Evolutionary conservation across 2,113 vertebrate genomes (phyloP).

Genomic region (Tauraco erythrolophus): DNA sequence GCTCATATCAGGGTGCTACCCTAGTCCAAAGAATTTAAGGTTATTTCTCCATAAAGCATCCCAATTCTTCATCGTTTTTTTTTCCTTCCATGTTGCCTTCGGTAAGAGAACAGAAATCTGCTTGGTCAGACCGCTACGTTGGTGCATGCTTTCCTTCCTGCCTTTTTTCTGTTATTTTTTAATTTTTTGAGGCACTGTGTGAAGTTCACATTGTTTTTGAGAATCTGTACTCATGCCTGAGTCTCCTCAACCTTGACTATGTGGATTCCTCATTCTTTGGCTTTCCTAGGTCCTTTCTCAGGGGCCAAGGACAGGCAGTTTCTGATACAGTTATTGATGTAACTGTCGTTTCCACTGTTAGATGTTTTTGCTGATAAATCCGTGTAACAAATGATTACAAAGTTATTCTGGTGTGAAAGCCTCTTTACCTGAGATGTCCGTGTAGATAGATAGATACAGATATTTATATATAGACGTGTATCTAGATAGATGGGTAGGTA

Average conservation of each 20-base stretch:
- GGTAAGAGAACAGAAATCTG: neutral
- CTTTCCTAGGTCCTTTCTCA: neutral
- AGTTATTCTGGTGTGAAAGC: neutral
- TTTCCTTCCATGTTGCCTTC: neutral
- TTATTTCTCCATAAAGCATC: neutral
- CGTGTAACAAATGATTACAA: neutral
- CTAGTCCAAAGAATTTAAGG: neutral
- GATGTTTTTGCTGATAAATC: neutral
- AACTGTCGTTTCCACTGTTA: neutral
- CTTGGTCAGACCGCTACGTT: neutral
- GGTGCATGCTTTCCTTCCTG: neutral
- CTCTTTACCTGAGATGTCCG: neutral
- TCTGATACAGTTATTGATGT: neutral
- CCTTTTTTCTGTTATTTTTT: neutral
- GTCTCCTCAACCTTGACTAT: neutral
- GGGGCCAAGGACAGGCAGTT: neutral
- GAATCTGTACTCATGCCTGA: neutral
- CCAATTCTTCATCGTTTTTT: neutral
- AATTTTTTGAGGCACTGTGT: neutral
- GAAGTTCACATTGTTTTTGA: neutral
- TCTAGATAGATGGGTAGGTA: neutral
- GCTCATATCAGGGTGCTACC: neutral
- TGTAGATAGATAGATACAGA: neutral
- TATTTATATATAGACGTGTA: neutral
- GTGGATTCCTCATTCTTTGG: neutral